Conservation (phyloP, 2,888 invertebrate genomes). For the Caenorhabditis zanzibari region DNA sequence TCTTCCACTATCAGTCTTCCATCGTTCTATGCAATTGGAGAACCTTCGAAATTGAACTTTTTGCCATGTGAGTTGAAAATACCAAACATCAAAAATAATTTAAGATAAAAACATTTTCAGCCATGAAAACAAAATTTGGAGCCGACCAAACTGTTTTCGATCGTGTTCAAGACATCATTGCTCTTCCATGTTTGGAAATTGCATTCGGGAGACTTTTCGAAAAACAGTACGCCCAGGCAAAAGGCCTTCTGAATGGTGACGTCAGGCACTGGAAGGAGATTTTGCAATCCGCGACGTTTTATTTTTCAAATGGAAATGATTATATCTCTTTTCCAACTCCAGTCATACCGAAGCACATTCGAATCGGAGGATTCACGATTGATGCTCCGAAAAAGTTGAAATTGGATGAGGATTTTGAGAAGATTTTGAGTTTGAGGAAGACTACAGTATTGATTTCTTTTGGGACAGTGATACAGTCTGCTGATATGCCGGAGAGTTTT, state of each 20-base stretch:
- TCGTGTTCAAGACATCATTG: conserved; percentile 40
- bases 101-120: conserved; percentile 16
- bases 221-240: conserved; percentile 25
- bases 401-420: conserved; percentile 45
- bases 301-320: conserved; percentile 41
- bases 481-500: conserved; percentile 55
- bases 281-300: conserved; percentile 27
- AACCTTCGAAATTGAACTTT: conserved; percentile 47
- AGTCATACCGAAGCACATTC: conserved; percentile 25
- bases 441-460: conserved; percentile 62
- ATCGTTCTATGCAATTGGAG: conserved; percentile 47
- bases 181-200: conserved; percentile 30
- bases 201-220: conserved; percentile 44
- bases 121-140: conserved; percentile 40
- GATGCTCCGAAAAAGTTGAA: conserved; percentile 30
- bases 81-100: background rate
- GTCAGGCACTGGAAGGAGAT: conserved; percentile 41
- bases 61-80: conserved; percentile 43
- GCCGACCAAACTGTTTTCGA: conserved; percentile 28
- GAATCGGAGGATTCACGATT: conserved; percentile 51
- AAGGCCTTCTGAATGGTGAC: conserved; percentile 15
- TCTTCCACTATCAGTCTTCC: conserved; percentile 40
- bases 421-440: conserved; percentile 40
- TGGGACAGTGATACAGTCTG: conserved; percentile 54
- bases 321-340: conserved; percentile 41